These are phyloP conservation scores for Lepisosteus osseus DNA, from an alignment of 2,113 vertebrate species.

Conservation along the genomic window DNA sequence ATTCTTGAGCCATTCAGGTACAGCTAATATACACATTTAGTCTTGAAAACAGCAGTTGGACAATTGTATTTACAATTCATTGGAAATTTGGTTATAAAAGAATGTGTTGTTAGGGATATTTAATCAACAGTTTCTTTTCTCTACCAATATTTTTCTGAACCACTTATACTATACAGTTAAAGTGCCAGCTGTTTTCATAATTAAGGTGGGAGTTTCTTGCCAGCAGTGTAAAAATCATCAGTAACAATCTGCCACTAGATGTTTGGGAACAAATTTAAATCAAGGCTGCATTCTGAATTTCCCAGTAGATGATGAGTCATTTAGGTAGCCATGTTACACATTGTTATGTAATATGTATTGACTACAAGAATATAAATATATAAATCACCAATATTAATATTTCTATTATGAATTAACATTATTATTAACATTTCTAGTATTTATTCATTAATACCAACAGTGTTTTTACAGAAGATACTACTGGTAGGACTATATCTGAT, in stretches of 20 bases:
- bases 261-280: conserved; percentile 32
- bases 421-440: background rate
- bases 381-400: background rate
- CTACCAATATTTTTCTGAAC: too few relatives aligned
- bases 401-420: background rate
- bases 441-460: background rate
- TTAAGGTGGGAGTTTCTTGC: conserved; percentile 30
- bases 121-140: background rate
- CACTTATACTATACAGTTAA: background rate
- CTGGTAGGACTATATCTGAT: too few relatives aligned
- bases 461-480: too few relatives aligned
- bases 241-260: conserved; percentile 25
- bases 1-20: too few relatives aligned
- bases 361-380: background rate
- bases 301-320: conserved; percentile 15
- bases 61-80: too few relatives aligned
- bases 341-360: background rate
- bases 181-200: conserved; percentile 32
- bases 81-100: too few relatives aligned
- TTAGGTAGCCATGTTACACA: background rate
- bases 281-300: conserved; percentile 21
- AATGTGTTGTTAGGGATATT: too few relatives aligned
- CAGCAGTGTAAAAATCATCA: conserved; percentile 24
- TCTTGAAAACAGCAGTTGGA: too few relatives aligned
- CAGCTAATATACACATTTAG: too few relatives aligned